Base-by-base conservation (phyloP, 1,140 invertebrate genomes). In the Anagrus nilaparvatae region DNA sequence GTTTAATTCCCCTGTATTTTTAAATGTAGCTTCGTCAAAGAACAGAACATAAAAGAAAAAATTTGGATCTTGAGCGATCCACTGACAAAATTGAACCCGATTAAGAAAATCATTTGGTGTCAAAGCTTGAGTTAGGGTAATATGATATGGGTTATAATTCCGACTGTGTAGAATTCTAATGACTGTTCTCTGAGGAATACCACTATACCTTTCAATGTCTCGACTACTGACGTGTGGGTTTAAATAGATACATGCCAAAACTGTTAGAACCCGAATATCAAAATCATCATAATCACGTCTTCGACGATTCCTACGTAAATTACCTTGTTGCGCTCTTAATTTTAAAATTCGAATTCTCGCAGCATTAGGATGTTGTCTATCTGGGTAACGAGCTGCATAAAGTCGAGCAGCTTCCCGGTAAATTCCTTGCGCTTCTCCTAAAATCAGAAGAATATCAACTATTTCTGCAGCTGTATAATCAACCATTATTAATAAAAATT, bases 21-120 rank as follows among this genome's bases (percentile, higher is more conserved):
- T 14, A 19, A 52, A 49, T 47, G 45, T 49, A n/a, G 44, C 44
- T 44, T 49, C 39, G 36, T 49, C 48, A 25, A n/a, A 18, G 29
- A 52, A 49, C 13, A 32, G 5, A 29, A 52, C 44, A 27, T 33
- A 25, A 4, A 34, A 23, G 19, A 50, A 43, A 36, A 50, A 50
- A 20, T 48, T 10, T n/a, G 9, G 28, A 46, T 48, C 39, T 17
- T 44, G 4, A 7, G 44, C 40, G 28, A 30, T 42, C 44, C 34
- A 48, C 29, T 42, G 33, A 35, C 44, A 51, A 37, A 44, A 47
- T 19, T 34, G 8, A 12, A 39, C 30, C 18, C 41, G 27, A 35
- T 21, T 28, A 40, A 34, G 17, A 12, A 27, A 32, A 17, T 46
- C 35, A 21, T 18, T 10, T 24, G 6, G 18, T 28, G 21, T 31